Conservation (phyloP, 1,140 invertebrate species). For the Lamellibrachia luymesi region DNA sequence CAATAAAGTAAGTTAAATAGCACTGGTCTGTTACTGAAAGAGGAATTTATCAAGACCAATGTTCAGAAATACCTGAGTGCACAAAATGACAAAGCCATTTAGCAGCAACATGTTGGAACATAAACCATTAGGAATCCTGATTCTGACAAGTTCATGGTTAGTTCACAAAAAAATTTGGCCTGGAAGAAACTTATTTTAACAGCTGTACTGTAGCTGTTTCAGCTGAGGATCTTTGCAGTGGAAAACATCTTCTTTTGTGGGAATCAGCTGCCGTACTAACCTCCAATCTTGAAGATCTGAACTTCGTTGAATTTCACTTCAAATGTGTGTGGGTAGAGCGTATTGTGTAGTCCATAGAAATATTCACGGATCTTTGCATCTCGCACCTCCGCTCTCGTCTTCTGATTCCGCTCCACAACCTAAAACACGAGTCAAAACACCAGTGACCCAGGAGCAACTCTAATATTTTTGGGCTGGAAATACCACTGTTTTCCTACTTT, state of each 20-base stretch:
- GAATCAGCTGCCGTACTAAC: constrained; percentile 31
- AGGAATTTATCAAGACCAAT: background rate
- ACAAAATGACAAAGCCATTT: constrained; percentile 14
- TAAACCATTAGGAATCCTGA: background rate
- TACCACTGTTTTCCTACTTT: no score
- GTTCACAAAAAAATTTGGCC: background rate
- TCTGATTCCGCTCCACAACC: constrained; percentile 81
- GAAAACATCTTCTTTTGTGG: background rate
- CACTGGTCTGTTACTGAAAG: background rate
- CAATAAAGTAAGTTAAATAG: background rate
- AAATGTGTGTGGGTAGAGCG: constrained; percentile 73
- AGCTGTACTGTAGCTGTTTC: background rate
- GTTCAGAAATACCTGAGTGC: background rate
- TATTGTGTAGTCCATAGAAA: constrained; percentile 81
- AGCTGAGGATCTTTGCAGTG: background rate
- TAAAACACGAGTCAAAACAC: constrained; percentile 41
- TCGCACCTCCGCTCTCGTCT: constrained; percentile 71
- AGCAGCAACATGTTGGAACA: background rate
- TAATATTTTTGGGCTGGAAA: no score
- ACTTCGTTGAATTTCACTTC: constrained; percentile 65
- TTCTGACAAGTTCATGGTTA: background rate
- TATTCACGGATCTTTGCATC: constrained; percentile 87
- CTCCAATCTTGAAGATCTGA: constrained; percentile 89
- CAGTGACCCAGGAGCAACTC: background rate
- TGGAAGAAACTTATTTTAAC: background rate